These are phyloP conservation scores for Ammodytes marinus DNA, from an alignment of 2,113 vertebrate genomes.

Conservation along the genomic window DNA sequence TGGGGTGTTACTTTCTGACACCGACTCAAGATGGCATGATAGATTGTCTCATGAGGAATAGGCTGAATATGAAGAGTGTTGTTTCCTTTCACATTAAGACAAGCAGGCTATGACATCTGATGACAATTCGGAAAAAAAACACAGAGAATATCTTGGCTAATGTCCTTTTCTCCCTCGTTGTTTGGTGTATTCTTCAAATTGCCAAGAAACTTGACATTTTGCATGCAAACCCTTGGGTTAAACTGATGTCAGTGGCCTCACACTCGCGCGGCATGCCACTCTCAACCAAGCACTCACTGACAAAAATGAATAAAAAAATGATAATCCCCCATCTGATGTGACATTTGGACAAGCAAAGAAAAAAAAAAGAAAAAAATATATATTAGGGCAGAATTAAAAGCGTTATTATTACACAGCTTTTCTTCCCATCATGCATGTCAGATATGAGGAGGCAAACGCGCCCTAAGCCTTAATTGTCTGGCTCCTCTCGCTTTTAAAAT, in stretches of 20 bases:
- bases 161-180: background rate
- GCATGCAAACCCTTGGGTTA: constrained; percentile 43
- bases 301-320: constrained; percentile 22
- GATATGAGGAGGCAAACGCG: constrained; percentile 44
- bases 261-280: constrained; percentile 28
- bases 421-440: constrained; percentile 46
- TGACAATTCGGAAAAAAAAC: background rate
- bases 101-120: background rate
- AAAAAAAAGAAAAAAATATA: background rate
- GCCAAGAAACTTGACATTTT: constrained; percentile 57
- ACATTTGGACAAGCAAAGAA: constrained; percentile 64
- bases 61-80: background rate
- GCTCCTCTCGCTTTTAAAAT: constrained; percentile 60
- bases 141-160: background rate
- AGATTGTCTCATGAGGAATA: constrained; percentile 28
- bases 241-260: constrained; percentile 50
- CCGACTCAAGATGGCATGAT: constrained; percentile 59
- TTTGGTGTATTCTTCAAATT: background rate
- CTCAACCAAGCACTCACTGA: constrained; percentile 23
- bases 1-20: constrained; percentile 71
- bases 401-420: constrained; percentile 37
- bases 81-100: background rate
- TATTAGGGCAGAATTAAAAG: constrained; percentile 42
- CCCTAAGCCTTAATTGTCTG: constrained; percentile 63
- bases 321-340: constrained; percentile 56